A percentile compares a stretch with the other conserved stretches of the same genome.
Conservation (phyloP, 2,888 invertebrate genomes). For the Amblyjoppa fuscipennis region DNA sequence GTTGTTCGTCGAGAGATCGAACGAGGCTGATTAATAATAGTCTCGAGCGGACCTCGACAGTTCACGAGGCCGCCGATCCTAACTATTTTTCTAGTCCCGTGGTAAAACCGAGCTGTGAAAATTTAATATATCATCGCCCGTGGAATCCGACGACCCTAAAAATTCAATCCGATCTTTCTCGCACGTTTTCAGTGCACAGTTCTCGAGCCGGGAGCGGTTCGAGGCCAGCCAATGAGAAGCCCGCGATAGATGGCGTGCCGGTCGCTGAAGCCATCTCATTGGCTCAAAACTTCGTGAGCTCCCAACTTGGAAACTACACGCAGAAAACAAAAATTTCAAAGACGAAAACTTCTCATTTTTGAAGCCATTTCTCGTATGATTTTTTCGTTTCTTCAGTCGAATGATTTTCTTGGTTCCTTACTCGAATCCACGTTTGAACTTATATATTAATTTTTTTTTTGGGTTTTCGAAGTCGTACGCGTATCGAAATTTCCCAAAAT, state of each 20-base stretch:
- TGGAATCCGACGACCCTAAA: neutral
- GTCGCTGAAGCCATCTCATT: neutral
- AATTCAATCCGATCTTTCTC: slow-evolving; percentile 16
- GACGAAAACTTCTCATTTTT: neutral
- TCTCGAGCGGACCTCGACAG: neutral
- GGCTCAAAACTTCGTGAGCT: neutral
- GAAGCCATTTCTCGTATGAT: neutral
- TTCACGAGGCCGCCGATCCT: neutral
- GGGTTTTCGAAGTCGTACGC: neutral
- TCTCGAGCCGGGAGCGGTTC: neutral
- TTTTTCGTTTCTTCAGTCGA: neutral
- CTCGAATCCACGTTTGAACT: slow-evolving; percentile 8
- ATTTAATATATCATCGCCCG: neutral
- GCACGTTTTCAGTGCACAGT: neutral
- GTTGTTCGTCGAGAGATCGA: slow-evolving; percentile 32
- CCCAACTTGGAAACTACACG: neutral
- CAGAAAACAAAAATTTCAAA: neutral
- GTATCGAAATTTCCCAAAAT: neutral
- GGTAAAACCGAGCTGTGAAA: neutral
- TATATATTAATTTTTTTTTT: neutral
- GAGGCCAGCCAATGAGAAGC: neutral
- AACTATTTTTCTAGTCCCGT: slow-evolving; percentile 3
- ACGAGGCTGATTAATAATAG: slow-evolving; percentile 25
- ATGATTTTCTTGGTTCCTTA: neutral
- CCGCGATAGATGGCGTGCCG: neutral